These are phyloP conservation scores for Aphelocoma californica DNA, from an alignment of 2,797 vertebrate species.

Conservation along the genomic window DNA sequence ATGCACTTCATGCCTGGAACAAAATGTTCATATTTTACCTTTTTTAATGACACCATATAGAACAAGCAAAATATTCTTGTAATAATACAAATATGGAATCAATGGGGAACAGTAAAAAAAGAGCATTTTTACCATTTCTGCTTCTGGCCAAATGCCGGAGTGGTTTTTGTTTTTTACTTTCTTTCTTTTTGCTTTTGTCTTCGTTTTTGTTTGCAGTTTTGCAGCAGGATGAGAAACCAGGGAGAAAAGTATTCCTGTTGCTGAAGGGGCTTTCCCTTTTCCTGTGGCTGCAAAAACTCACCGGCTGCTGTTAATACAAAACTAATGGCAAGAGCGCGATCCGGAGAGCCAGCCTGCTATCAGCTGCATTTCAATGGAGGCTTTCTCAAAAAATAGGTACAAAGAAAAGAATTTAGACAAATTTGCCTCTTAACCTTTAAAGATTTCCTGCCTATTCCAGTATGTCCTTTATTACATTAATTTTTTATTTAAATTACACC, in stretches of 20 bases:
- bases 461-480: conserved; percentile 84
- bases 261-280: conserved; percentile 7
- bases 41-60: not conserved
- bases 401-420: conserved; percentile 79
- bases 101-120: not conserved
- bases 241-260: not conserved
- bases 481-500: conserved; percentile 94
- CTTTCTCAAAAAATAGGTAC: conserved; percentile 70
- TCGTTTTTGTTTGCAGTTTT: conserved; percentile 30
- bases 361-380: conserved; percentile 62
- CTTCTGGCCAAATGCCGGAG: not conserved
- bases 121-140: conserved; percentile 14
- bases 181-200: not conserved
- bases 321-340: conserved; percentile 20
- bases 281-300: conserved; percentile 7
- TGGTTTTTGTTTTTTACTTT: not conserved
- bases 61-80: conserved; percentile 24
- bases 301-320: conserved; percentile 20
- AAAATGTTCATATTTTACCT: conserved; percentile 21
- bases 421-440: conserved; percentile 82
- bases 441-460: conserved; percentile 79
- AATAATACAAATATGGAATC: not conserved
- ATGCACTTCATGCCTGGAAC: conserved; percentile 10
- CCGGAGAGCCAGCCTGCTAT: conserved; percentile 42
- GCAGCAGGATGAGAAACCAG: conserved; percentile 15